Evolutionary conservation across 2,888 invertebrate genomes (phyloP).

Genomic region (Cheilosia urbana): DNA sequence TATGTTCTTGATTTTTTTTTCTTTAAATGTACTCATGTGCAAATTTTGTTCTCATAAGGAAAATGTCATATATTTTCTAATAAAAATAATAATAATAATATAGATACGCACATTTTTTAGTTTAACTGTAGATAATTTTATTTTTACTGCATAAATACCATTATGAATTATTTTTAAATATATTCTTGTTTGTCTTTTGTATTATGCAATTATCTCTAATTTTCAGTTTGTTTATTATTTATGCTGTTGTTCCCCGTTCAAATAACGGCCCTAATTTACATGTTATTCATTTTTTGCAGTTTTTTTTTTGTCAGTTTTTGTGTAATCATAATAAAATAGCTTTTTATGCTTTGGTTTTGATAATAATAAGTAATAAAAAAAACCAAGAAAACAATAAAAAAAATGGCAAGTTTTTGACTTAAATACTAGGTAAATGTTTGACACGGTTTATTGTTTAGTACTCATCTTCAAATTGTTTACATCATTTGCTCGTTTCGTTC

Average conservation of each 20-base stretch:
- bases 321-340: slow-evolving; percentile 48
- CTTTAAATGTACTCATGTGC: slow-evolving; percentile 74
- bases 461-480: slow-evolving; percentile 57
- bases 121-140: slow-evolving; percentile 62
- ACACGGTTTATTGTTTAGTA: slow-evolving; percentile 77
- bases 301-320: slow-evolving; percentile 41
- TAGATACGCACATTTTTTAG: slow-evolving; percentile 54
- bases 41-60: slow-evolving; percentile 76
- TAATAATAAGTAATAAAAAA: slow-evolving; percentile 66
- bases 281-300: slow-evolving; percentile 15
- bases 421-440: slow-evolving; percentile 77
- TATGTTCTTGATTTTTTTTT: slow-evolving; percentile 48
- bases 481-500: slow-evolving; percentile 29
- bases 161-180: slow-evolving; percentile 58
- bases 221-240: slow-evolving; percentile 56
- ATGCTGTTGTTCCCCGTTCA: slow-evolving; percentile 77
- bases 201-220: slow-evolving; percentile 61
- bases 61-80: slow-evolving; percentile 62
- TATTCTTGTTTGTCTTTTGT: slow-evolving; percentile 58
- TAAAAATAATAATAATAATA: slow-evolving; percentile 43
- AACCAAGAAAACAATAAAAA: slow-evolving; percentile 74
- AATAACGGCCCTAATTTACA: slow-evolving; percentile 77
- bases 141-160: slow-evolving; percentile 58
- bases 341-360: slow-evolving; percentile 28
- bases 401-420: slow-evolving; percentile 76